phyloP scores from a whole-genome alignment of 2,888 invertebrate genomes.

The Tholera decimalis region DNA sequence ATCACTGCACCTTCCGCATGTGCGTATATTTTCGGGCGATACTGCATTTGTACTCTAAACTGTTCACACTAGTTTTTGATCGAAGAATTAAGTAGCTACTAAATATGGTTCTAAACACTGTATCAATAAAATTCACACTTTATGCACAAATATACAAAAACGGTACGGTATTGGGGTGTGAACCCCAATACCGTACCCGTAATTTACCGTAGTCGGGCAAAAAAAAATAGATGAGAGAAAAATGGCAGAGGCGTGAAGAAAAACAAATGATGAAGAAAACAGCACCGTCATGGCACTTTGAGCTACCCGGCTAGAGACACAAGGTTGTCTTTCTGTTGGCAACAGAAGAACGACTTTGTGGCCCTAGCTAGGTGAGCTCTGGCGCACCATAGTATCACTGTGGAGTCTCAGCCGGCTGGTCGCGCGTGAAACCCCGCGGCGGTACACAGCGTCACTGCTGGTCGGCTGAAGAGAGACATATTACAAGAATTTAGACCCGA shows the following conservation, averaged over 20 bases:
- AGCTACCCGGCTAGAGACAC: constrained; percentile 67
- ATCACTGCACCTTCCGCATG: no score
- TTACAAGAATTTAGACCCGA: constrained; percentile 70
- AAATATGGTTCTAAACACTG: no score
- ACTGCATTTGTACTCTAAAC: no score
- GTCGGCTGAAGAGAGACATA: constrained; percentile 67
- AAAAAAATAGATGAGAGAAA: constrained; percentile 33
- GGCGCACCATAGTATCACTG: constrained; percentile 78
- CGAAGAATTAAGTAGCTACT: no score
- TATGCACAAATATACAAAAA: no score
- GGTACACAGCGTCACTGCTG: constrained; percentile 64
- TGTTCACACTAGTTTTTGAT: no score
- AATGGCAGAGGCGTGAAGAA: constrained; percentile 35
- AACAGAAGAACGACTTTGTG: constrained; percentile 53
- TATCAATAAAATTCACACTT: no score
- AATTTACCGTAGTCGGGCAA: neutral
- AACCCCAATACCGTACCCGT: neutral
- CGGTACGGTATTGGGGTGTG: no score
- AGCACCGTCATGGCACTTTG: constrained; percentile 53
- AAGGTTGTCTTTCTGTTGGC: constrained; percentile 53
- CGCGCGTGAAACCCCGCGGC: constrained; percentile 63
- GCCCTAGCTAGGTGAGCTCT: constrained; percentile 51
- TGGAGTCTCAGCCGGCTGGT: constrained; percentile 76
- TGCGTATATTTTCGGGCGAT: no score
- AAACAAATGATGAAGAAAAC: constrained; percentile 41